These are phyloP conservation scores for Lysandra coridon DNA, from an alignment of 2,888 invertebrate species.

Conservation along the genomic window DNA sequence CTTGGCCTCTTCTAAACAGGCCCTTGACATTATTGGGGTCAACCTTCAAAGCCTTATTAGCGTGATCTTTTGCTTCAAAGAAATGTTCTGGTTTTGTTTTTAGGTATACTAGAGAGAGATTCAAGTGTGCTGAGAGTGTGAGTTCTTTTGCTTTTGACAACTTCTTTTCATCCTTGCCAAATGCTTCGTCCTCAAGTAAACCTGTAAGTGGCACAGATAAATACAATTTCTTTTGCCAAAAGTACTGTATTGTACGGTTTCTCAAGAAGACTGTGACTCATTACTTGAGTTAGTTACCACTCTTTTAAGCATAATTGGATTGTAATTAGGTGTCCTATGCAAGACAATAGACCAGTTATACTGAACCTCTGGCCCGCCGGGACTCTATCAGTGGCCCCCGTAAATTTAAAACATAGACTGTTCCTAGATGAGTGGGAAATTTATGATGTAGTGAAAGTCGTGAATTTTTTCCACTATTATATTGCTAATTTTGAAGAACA, in stretches of 20 bases:
- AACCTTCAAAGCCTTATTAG: conserved; percentile 87
- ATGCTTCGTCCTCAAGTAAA: conserved; percentile 52
- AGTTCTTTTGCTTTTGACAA: conserved; percentile 65
- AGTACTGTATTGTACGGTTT: background rate
- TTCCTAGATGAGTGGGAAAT: no score
- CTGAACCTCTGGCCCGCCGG: no score
- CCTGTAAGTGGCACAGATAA: conserved; percentile 46
- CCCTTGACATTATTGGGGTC: conserved; percentile 93
- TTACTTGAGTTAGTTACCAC: background rate
- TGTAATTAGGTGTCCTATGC: background rate
- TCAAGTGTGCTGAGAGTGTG: conserved; percentile 86
- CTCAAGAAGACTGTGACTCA: background rate
- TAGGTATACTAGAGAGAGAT: conserved; percentile 90
- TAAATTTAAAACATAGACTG: no score
- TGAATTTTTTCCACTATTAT: no score
- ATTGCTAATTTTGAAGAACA: no score
- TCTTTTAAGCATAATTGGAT: background rate
- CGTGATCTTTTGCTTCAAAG: conserved; percentile 86
- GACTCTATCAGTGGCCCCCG: no score
- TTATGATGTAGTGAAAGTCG: no score
- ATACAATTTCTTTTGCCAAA: background rate
- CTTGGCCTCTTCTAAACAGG: conserved; percentile 92
- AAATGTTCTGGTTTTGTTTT: conserved; percentile 85
- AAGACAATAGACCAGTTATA: no score
- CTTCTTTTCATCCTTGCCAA: conserved; percentile 52